Evolutionary conservation across 2,888 invertebrate species (phyloP).

Genomic region (Mesorhabditis spiculigera): DNA sequence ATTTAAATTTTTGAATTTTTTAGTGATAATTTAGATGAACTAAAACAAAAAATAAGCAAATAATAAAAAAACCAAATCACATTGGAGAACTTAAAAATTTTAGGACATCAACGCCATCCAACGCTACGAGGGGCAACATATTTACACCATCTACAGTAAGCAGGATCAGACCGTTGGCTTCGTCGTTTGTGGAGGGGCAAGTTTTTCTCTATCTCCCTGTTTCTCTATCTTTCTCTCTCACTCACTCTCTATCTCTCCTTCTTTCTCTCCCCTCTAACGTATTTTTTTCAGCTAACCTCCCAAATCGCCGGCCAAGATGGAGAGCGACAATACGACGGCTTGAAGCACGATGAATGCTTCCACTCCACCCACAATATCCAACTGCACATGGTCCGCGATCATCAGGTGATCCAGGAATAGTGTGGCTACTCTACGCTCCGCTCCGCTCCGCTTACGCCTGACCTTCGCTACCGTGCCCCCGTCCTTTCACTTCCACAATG

Average conservation of each 20-base stretch:
- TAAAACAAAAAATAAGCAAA: no score
- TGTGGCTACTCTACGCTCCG: no score
- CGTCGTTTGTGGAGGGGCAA: slow-evolving; percentile 43
- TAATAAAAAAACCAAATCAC: no score
- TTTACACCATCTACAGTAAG: slow-evolving; percentile 47
- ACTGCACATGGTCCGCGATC: slow-evolving; percentile 47
- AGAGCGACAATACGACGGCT: slow-evolving; percentile 44
- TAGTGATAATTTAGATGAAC: no score
- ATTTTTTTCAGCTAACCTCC: slow-evolving; percentile 21
- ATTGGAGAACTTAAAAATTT: no score
- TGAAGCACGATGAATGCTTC: slow-evolving; percentile 50
- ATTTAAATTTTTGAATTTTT: slow-evolving; percentile 9
- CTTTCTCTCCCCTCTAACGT: neutral
- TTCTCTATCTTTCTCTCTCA: no score
- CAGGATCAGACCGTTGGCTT: slow-evolving; percentile 51
- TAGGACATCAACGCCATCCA: slow-evolving; percentile 50
- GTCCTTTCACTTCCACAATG: no score
- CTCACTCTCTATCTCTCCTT: neutral
- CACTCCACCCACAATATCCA: slow-evolving; percentile 47
- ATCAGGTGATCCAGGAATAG: slow-evolving; percentile 21
- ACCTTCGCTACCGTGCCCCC: no score
- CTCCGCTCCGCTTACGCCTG: no score
- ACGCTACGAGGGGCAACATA: slow-evolving; percentile 51
- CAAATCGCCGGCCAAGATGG: slow-evolving; percentile 51
- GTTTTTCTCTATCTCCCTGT: neutral